phyloP scores from a whole-genome alignment of 2,113 vertebrate genomes.

The Tamias sibiricus region DNA sequence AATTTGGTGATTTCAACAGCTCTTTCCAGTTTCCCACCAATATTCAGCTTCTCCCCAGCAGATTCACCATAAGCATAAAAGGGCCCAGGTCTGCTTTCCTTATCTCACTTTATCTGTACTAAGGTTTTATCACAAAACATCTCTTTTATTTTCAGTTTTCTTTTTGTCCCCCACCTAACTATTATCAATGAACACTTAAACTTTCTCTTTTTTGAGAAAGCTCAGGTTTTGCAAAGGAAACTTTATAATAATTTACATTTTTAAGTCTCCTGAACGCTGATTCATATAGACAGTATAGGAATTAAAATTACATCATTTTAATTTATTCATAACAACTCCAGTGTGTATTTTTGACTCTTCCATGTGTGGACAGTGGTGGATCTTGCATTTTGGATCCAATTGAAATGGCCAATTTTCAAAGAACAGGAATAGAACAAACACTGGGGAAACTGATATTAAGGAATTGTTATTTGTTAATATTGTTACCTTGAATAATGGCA shows the following conservation, averaged over 20 bases:
- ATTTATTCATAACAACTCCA: neutral
- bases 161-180: neutral
- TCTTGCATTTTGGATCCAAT: neutral
- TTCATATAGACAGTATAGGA: neutral
- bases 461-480: neutral
- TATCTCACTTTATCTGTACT: neutral
- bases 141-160: neutral
- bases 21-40: neutral
- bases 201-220: neutral
- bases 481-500: neutral
- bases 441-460: neutral
- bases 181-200: neutral
- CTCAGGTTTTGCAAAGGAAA: neutral
- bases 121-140: neutral
- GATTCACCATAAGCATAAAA: neutral
- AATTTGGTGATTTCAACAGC: neutral
- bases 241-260: neutral
- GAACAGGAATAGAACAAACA: neutral
- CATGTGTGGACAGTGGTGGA: neutral
- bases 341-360: neutral
- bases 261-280: neutral
- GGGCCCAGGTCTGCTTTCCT: accelerated
- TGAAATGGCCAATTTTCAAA: neutral
- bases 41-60: neutral
- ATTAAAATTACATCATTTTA: neutral